Base-by-base conservation (phyloP, 2,888 invertebrate species). In the Oligia strigilis region DNA sequence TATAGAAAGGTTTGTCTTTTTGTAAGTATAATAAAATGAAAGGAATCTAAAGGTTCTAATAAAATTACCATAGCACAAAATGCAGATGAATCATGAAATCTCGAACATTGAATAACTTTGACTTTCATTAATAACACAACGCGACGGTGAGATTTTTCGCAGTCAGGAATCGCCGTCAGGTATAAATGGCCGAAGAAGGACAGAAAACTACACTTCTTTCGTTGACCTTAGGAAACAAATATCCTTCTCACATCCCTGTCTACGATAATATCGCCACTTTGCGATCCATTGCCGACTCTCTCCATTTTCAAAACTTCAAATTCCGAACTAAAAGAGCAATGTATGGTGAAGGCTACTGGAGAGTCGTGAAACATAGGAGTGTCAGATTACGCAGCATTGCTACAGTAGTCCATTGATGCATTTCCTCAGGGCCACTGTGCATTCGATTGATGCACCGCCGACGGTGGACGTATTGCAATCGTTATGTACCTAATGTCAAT, bases 401-500 rank as follows among this genome's bases (percentile, higher is more conserved):
- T 90, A 90, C 89, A 91, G 89, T 82, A 89, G 88, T 92, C 93
- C 93, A 93, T 93, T 96, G 95, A 96, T 95, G 93, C 94, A 96
- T 95, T 92, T 92, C 94, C 93, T 91, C 91, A 92, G 96, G 94
- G 95, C 95, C 96, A 87, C 87, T 91, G 96, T 93, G 95, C 90
- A 90, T 89, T 90, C 92, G 96, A 97, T 97, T 96, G 96, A 97
- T 97, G 96, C 90, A 86, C 89, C 90, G 89, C 91, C 93, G 93
- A 94, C 93, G 90, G 93, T 88, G 91, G 93, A 97, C 95, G 95
- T 95, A 96, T 97, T 94, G 95, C 95, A 93, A 92, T 96, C 97
- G 96, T 96, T 97, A 96, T 95, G 94, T 92, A 93, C 93, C 95
- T 95, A 96, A 96, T 95, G 96, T 95, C 95, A 95, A 93, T 95